Percentiles rank a stretch among this genome's conserved stretches.
phyloP scores from a whole-genome alignment of 2,113 vertebrate genomes.

The Calypte anna region DNA sequence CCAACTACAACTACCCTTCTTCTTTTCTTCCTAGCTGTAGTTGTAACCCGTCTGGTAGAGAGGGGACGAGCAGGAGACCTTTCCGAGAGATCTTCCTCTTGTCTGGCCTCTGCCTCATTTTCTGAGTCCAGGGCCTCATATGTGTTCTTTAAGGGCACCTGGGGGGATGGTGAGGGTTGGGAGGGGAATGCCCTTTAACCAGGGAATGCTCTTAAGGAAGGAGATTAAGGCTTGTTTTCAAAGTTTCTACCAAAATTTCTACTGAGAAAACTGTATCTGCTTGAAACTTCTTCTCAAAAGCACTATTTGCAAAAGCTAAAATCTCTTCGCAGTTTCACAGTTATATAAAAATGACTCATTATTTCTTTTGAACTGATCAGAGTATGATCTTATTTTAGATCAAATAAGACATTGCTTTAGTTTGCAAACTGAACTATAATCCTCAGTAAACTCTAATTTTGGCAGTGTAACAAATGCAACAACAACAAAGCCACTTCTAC shows the following conservation, averaged over 20 bases:
- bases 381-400: constrained; percentile 54
- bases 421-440: constrained; percentile 1
- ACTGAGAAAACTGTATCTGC: neutral
- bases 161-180: no score
- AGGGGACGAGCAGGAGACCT: no score
- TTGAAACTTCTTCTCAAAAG: neutral
- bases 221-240: neutral
- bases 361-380: constrained; percentile 16
- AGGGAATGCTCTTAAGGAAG: neutral
- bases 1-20: no score
- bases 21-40: no score
- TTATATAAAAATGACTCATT: neutral
- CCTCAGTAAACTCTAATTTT: constrained; percentile 47
- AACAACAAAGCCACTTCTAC: constrained; percentile 53
- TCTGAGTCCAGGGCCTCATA: no score
- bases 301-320: constrained; percentile 4
- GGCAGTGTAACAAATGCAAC: constrained; percentile 60
- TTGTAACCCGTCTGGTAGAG: no score
- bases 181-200: neutral
- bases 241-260: neutral
- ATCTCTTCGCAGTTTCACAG: neutral
- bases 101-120: no score
- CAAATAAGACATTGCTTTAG: constrained; percentile 25
- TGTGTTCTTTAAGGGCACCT: no score
- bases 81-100: no score